These are phyloP conservation scores for Glossophaga mutica DNA, from an alignment of 2,797 vertebrate genomes.

Conservation along the genomic window DNA sequence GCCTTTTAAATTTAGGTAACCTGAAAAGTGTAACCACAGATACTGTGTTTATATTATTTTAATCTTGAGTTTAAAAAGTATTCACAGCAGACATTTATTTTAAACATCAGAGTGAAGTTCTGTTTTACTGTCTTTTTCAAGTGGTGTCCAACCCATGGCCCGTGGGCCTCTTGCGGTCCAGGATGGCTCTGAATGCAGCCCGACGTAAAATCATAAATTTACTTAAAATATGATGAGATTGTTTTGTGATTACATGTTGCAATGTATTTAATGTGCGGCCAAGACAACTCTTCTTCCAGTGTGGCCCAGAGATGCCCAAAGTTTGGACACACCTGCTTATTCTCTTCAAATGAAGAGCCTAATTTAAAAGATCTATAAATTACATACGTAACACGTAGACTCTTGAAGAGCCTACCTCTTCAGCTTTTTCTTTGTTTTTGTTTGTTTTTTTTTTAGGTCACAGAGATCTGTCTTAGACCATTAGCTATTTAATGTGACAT, in stretches of 20 bases:
- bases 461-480: slow-evolving; percentile 33
- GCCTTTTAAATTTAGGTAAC: slow-evolving; percentile 35
- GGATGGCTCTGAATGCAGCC: too few species aligned
- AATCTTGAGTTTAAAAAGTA: slow-evolving; percentile 44
- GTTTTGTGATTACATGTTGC: too few species aligned
- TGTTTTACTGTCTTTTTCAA: not conserved
- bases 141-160: too few species aligned
- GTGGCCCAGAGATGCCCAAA: too few species aligned
- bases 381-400: slow-evolving; percentile 8
- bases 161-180: too few species aligned
- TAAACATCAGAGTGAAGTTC: slow-evolving; percentile 32
- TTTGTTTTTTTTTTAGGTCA: slow-evolving; percentile 19
- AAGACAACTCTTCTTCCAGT: too few species aligned
- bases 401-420: slow-evolving; percentile 25
- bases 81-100: slow-evolving; percentile 41
- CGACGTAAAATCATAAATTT: too few species aligned
- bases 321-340: not conserved
- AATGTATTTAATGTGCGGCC: too few species aligned
- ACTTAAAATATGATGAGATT: too few species aligned
- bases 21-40: slow-evolving; percentile 30
- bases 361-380: slow-evolving; percentile 48
- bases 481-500: slow-evolving; percentile 62
- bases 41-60: slow-evolving; percentile 48
- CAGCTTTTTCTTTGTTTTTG: not conserved
- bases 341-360: slow-evolving; percentile 30